Evolutionary conservation across 1,140 invertebrate genomes (phyloP).

Genomic region (Drusus annulatus): DNA sequence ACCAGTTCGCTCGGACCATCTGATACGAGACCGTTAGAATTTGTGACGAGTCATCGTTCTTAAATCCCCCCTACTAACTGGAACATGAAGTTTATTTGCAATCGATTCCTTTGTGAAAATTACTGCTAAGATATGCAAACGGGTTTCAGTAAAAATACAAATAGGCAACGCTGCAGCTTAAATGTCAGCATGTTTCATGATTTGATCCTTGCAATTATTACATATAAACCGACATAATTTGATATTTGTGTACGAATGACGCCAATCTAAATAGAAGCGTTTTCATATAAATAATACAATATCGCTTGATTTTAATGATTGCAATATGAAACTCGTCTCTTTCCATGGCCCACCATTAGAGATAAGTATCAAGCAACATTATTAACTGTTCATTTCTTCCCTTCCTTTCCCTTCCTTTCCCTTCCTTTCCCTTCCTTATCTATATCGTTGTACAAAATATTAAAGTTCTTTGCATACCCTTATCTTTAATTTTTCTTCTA

Average conservation of each 20-base stretch:
- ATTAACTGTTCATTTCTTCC: too few species aligned
- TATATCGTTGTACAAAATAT: too few species aligned
- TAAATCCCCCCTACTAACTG: slow-evolving; percentile 29
- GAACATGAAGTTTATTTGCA: slow-evolving; percentile 14
- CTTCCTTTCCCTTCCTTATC: too few species aligned
- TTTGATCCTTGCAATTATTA: not conserved
- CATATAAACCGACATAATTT: not conserved
- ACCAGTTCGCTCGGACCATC: slow-evolving; percentile 20
- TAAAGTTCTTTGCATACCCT: too few species aligned
- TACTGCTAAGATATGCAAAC: not conserved
- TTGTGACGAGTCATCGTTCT: slow-evolving; percentile 15
- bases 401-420: too few species aligned
- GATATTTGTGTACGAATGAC: slow-evolving; percentile 5
- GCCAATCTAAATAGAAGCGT: slow-evolving; percentile 17
- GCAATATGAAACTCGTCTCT: not conserved
- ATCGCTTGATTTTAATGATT: too few species aligned
- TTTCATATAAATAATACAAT: not conserved
- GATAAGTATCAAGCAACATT: too few species aligned
- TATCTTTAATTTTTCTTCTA: too few species aligned
- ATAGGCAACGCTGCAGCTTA: not conserved
- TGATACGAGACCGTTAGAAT: slow-evolving; percentile 43
- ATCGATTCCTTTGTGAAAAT: slow-evolving; percentile 43
- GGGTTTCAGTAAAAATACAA: not conserved
- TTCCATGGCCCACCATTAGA: too few species aligned
- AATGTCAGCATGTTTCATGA: slow-evolving; percentile 23